Evolutionary conservation across 2,797 vertebrate species (phyloP).

Genomic region (Threskiornis aethiopicus): DNA sequence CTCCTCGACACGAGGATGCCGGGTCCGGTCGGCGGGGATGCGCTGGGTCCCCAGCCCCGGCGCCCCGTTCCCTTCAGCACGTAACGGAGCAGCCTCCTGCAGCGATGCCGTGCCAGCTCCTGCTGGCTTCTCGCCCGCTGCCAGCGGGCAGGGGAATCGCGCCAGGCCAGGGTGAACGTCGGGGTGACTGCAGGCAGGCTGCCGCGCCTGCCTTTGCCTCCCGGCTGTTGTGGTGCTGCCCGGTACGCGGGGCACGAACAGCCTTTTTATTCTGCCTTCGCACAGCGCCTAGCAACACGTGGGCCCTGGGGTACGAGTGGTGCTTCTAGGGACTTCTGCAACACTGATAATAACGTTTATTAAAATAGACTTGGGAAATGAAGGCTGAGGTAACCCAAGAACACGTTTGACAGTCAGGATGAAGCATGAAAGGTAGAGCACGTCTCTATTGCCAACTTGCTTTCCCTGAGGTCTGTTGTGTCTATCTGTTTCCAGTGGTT

Average conservation of each 20-base stretch:
- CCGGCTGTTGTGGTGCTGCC: background rate
- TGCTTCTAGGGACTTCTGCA: background rate
- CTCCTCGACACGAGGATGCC: fast-evolving
- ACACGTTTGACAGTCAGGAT: fast-evolving
- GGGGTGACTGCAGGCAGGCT: background rate
- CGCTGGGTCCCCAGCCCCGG: background rate
- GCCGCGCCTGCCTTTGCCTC: background rate
- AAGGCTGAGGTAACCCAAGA: background rate
- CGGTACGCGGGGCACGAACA: background rate
- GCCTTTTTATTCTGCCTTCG: background rate
- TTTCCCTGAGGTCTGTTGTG: background rate
- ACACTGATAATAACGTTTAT: background rate
- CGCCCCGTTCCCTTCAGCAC: fast-evolving
- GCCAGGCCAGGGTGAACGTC: background rate
- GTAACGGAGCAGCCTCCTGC: background rate
- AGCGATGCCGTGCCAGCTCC: background rate
- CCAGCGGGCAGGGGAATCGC: background rate
- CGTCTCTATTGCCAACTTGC: background rate
- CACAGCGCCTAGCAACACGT: background rate
- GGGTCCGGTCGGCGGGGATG: fast-evolving
- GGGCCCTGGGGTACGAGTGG: fast-evolving
- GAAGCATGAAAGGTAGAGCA: background rate
- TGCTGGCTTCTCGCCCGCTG: background rate
- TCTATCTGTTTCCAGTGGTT: background rate
- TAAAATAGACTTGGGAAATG: background rate